Evolutionary conservation across 2,113 vertebrate species (phyloP).

Genomic region (Irena cyanogastra): DNA sequence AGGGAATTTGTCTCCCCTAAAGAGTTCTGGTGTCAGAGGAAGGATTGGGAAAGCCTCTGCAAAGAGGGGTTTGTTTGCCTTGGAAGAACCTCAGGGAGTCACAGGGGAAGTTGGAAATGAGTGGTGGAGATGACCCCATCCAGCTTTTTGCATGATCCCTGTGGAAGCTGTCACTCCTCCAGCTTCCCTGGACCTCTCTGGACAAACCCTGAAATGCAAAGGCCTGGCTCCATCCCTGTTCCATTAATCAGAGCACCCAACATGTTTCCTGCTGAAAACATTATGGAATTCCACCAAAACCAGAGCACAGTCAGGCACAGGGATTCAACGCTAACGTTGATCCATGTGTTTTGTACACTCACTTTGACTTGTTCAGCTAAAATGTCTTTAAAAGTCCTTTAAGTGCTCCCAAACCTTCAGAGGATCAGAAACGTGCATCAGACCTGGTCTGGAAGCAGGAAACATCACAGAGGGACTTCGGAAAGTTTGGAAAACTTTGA

Average conservation of each 20-base stretch:
- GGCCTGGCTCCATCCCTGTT: neutral
- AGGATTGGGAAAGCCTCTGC: neutral
- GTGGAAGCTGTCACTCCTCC: neutral
- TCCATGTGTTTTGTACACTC: accelerated
- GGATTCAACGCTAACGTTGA: neutral
- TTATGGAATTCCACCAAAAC: neutral
- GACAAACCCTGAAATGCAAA: neutral
- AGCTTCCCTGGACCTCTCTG: neutral
- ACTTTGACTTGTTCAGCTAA: neutral
- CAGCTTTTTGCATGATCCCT: neutral
- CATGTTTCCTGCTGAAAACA: neutral
- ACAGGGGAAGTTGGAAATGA: neutral
- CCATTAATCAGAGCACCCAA: neutral
- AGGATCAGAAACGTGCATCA: neutral
- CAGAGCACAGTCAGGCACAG: neutral
- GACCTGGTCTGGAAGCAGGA: neutral
- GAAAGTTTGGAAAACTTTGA: neutral
- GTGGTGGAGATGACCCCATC: neutral
- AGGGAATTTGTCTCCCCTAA: neutral
- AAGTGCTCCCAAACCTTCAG: neutral
- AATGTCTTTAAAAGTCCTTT: neutral
- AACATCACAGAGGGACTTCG: neutral
- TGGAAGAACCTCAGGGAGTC: neutral
- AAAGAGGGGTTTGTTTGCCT: neutral
- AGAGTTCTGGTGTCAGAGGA: neutral